Evolutionary conservation across 2,113 vertebrate species (phyloP).

Genomic region (Strix aluco): DNA sequence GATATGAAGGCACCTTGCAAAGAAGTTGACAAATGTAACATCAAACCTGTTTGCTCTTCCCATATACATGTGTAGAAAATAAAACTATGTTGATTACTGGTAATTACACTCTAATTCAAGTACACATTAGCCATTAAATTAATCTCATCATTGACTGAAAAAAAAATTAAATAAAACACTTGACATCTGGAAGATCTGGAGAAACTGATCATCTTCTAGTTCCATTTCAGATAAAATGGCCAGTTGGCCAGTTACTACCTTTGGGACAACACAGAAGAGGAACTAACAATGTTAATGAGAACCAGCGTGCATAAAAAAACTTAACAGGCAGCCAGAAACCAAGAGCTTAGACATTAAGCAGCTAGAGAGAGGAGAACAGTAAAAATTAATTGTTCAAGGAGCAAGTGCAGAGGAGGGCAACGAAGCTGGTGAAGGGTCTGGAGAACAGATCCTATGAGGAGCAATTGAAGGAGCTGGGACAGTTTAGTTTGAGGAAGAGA

Average conservation of each 20-base stretch:
- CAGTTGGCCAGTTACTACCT: background rate
- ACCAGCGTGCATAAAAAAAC: background rate
- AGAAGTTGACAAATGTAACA: background rate
- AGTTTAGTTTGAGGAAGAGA: too few relatives aligned
- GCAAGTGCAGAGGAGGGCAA: too few relatives aligned
- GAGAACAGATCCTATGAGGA: too few relatives aligned
- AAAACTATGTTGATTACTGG: background rate
- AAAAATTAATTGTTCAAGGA: background rate
- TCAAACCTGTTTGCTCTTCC: background rate
- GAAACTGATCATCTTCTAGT: background rate
- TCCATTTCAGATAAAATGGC: background rate
- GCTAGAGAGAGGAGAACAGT: background rate
- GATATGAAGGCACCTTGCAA: background rate
- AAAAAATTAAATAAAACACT: background rate
- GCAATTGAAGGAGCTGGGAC: too few relatives aligned
- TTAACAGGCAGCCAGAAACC: background rate
- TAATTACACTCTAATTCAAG: slow-evolving; percentile 4
- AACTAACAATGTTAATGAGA: background rate
- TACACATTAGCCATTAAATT: background rate
- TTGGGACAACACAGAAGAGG: background rate
- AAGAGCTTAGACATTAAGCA: background rate
- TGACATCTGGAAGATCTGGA: background rate
- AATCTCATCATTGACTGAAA: background rate
- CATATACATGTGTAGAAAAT: background rate
- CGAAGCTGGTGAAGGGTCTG: too few relatives aligned